These are phyloP conservation scores for Microcebus griseorufus DNA, from an alignment of 2,113 vertebrate species.

Conservation along the genomic window DNA sequence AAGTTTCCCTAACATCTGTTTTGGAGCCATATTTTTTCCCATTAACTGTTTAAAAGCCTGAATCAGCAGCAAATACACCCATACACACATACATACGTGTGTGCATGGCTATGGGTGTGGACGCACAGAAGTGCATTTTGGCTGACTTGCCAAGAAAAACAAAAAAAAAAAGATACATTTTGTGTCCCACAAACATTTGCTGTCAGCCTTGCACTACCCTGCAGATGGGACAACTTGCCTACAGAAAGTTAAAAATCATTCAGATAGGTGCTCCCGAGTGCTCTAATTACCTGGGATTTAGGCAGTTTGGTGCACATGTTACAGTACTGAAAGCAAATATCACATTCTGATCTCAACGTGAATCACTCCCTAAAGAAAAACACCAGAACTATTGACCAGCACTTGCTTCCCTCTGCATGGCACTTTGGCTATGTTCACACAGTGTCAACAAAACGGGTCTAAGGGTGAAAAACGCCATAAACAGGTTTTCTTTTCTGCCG, in stretches of 20 bases:
- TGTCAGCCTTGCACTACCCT: slow-evolving; percentile 44
- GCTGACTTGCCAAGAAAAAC: not conserved
- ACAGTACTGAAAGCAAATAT: slow-evolving; percentile 46
- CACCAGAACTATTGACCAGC: fast-evolving
- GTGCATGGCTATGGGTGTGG: not conserved
- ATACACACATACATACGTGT: fast-evolving
- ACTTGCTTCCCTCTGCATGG: not conserved
- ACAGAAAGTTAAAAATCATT: not conserved
- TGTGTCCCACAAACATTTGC: slow-evolving; percentile 19
- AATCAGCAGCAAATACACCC: slow-evolving; percentile 64
- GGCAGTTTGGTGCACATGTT: not conserved
- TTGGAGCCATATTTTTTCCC: not conserved
- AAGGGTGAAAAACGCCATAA: not conserved
- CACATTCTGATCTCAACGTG: not conserved
- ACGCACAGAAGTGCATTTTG: slow-evolving; percentile 42
- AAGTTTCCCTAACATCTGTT: not conserved
- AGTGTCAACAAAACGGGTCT: not conserved
- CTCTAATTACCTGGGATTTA: slow-evolving; percentile 45
- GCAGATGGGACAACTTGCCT: slow-evolving; percentile 33
- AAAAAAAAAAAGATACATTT: not conserved
- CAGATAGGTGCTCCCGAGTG: not conserved
- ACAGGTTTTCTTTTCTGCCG: not conserved
- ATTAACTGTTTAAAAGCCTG: slow-evolving; percentile 36
- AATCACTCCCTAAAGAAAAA: not conserved
- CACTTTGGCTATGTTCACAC: not conserved